phyloP scores from a whole-genome alignment of 2,888 invertebrate species.

The Agriotes lineatus region DNA sequence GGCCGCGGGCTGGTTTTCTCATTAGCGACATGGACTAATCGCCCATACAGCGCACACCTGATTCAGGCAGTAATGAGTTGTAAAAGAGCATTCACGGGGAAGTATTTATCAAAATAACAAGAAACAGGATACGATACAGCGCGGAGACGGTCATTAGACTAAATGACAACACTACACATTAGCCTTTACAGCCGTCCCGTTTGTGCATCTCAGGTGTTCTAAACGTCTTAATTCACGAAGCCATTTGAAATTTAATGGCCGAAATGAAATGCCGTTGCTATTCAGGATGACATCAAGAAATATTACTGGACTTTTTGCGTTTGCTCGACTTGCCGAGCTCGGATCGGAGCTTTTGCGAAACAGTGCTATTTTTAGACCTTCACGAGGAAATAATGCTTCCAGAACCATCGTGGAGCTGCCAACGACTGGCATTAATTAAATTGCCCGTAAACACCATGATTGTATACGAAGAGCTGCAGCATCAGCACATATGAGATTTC shows the following conservation, averaged over 20 bases:
- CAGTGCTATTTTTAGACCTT: too few relatives aligned
- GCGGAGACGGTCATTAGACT: slow-evolving; percentile 42
- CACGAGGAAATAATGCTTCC: too few relatives aligned
- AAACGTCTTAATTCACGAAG: slow-evolving; percentile 48
- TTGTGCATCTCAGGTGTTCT: slow-evolving; percentile 47
- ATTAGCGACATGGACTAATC: slow-evolving; percentile 41
- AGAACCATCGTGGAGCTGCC: too few relatives aligned
- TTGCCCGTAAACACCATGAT: too few relatives aligned
- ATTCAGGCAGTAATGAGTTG: slow-evolving; percentile 36
- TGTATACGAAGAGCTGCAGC: too few relatives aligned
- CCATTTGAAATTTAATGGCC: slow-evolving; percentile 43
- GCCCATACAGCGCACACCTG: slow-evolving; percentile 27
- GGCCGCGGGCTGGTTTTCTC: slow-evolving; percentile 32
- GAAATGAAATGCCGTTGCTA: slow-evolving; percentile 37
- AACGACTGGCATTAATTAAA: too few relatives aligned
- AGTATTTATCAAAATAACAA: slow-evolving; percentile 43
- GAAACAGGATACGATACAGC: slow-evolving; percentile 38
- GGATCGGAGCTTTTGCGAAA: too few relatives aligned
- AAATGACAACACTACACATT: slow-evolving; percentile 44
- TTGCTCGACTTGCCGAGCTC: too few relatives aligned
- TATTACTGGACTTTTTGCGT: slow-evolving; percentile 32
- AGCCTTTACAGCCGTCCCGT: slow-evolving; percentile 40
- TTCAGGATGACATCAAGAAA: slow-evolving; percentile 40
- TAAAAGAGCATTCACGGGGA: slow-evolving; percentile 37
- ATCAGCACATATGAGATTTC: too few relatives aligned